These are phyloP conservation scores for Mythimna ferrago DNA, from an alignment of 2,888 invertebrate genomes.

Conservation along the genomic window DNA sequence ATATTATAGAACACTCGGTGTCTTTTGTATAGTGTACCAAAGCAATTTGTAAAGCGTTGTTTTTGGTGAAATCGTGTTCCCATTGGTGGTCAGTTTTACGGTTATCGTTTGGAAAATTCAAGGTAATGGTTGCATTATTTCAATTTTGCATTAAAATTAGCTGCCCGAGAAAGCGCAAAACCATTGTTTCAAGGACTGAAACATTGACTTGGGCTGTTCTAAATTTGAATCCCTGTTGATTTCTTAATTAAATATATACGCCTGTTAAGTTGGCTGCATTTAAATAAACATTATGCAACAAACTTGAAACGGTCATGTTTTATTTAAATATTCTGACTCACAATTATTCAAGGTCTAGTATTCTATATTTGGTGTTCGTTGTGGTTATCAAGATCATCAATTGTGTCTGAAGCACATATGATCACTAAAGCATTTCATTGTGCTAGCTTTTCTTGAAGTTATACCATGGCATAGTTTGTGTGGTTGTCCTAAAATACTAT, in stretches of 20 bases:
- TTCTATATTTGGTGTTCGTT: slow-evolving; percentile 38
- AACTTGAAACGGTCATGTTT: slow-evolving; percentile 47
- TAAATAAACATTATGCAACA: slow-evolving; percentile 50
- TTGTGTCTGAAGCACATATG: slow-evolving; percentile 17
- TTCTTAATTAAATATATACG: slow-evolving; percentile 1
- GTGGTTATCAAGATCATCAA: slow-evolving; percentile 33
- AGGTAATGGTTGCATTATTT: slow-evolving; percentile 33
- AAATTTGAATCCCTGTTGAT: slow-evolving; percentile 3
- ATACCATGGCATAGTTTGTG: neutral
- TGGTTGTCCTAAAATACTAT: neutral
- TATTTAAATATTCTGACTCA: slow-evolving; percentile 48
- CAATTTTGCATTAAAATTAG: neutral
- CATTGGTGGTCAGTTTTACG: slow-evolving; percentile 35
- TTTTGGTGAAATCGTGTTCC: slow-evolving; percentile 56
- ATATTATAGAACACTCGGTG: slow-evolving; percentile 64
- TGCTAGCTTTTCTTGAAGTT: neutral
- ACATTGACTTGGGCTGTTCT: neutral
- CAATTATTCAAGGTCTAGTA: slow-evolving; percentile 55
- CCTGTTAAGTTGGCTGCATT: slow-evolving; percentile 14
- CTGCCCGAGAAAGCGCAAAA: slow-evolving; percentile 17
- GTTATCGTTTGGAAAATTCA: slow-evolving; percentile 47
- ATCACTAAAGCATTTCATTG: neutral
- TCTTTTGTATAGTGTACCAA: slow-evolving; percentile 35
- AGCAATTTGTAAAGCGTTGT: slow-evolving; percentile 65
- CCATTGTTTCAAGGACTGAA: slow-evolving; percentile 20